Percentiles rank a stretch among this genome's conserved stretches.
These are phyloP conservation scores for Drosophila kokeensis DNA, from an alignment of 2,888 invertebrate species.

Conservation along the genomic window DNA sequence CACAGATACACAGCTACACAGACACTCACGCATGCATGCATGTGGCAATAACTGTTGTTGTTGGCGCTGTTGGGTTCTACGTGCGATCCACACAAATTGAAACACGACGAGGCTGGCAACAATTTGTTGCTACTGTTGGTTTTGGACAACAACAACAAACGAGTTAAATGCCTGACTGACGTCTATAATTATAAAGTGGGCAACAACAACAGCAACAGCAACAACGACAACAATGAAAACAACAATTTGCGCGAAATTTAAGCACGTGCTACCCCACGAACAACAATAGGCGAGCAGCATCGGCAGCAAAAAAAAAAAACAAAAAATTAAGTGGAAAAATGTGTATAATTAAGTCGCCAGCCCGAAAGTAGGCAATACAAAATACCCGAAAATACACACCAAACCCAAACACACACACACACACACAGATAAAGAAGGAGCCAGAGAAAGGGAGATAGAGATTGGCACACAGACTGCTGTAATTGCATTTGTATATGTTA, in stretches of 20 bases:
- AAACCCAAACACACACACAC: neutral
- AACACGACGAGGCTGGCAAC: slow-evolving; percentile 65
- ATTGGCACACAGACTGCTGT: slow-evolving; percentile 1
- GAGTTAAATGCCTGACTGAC: slow-evolving; percentile 80
- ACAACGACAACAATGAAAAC: slow-evolving; percentile 38
- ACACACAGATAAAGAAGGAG: neutral
- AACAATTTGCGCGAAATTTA: slow-evolving; percentile 59
- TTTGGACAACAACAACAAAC: slow-evolving; percentile 51
- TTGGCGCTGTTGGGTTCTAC: slow-evolving; percentile 38
- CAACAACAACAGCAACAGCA: slow-evolving; percentile 34
- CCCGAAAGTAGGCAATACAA: slow-evolving; percentile 65
- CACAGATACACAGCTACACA: slow-evolving; percentile 22
- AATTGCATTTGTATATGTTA: slow-evolving; percentile 23
- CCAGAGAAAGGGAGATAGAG: neutral
- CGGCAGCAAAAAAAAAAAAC: slow-evolving; percentile 1
- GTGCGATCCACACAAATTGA: slow-evolving; percentile 75
- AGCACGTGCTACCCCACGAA: slow-evolving; percentile 52
- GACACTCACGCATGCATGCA: slow-evolving; percentile 8
- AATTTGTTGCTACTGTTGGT: slow-evolving; percentile 45
- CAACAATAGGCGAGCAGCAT: slow-evolving; percentile 7
- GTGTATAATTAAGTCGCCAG: slow-evolving; percentile 72
- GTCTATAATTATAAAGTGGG: slow-evolving; percentile 77
- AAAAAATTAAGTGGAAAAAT: slow-evolving; percentile 69
- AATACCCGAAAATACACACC: slow-evolving; percentile 33
- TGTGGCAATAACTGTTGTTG: slow-evolving; percentile 30